Conservation (phyloP, 2,113 vertebrate species). For the Pyrgilauda ruficollis region DNA sequence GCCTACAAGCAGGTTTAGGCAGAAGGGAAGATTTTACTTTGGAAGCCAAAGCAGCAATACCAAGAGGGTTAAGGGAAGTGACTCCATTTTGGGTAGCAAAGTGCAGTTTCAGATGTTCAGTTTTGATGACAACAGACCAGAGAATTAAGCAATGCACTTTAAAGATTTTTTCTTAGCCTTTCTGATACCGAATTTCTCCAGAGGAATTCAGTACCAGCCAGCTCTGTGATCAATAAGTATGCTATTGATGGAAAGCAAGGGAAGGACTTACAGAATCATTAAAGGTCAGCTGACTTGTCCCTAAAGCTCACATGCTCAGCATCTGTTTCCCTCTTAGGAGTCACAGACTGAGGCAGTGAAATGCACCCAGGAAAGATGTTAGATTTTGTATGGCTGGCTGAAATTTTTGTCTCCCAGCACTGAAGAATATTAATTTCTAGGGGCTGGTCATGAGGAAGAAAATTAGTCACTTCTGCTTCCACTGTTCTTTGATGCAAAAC, state of each 20-base stretch:
- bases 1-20: background rate
- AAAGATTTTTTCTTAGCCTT: constrained; percentile 57
- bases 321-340: constrained; percentile 7
- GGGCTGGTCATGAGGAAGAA: background rate
- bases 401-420: background rate
- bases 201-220: constrained; percentile 31
- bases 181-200: constrained; percentile 46
- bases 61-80: background rate
- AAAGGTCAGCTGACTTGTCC: constrained; percentile 43
- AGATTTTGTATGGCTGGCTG: background rate
- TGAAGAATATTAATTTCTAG: constrained; percentile 6
- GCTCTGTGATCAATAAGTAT: constrained; percentile 50
- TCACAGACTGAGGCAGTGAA: background rate
- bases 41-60: background rate
- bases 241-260: constrained; percentile 46
- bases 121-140: constrained; percentile 26
- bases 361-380: background rate
- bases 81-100: background rate
- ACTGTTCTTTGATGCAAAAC: background rate
- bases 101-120: constrained; percentile 13
- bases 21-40: background rate
- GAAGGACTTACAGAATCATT: constrained; percentile 35
- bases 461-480: background rate
- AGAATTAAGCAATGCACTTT: constrained; percentile 34
- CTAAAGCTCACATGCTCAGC: constrained; percentile 14